Evolutionary conservation across 1,140 invertebrate species (phyloP).

Genomic region (Magallana angulata): DNA sequence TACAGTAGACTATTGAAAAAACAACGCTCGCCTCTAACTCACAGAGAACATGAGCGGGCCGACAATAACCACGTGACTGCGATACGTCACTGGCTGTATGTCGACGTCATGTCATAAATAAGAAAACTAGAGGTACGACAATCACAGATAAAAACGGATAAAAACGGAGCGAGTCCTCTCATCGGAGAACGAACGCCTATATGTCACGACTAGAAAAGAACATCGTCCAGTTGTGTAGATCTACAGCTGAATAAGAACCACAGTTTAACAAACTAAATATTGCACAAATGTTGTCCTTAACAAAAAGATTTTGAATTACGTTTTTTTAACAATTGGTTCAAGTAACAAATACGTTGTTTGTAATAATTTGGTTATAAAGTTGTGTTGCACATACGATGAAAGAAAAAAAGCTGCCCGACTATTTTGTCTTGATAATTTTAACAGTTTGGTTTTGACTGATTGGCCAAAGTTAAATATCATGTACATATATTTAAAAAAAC

Average conservation of each 20-base stretch:
- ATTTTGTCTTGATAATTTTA: not conserved
- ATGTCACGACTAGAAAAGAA: not conserved
- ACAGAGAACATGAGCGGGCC: not conserved
- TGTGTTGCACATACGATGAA: not conserved
- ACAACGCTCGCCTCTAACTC: not conserved
- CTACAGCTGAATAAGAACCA: not conserved
- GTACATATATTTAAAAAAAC: not conserved
- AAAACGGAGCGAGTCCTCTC: not conserved
- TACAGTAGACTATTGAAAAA: conserved; percentile 10
- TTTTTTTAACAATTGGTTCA: not conserved
- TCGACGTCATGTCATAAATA: not conserved
- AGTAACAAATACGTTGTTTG: not conserved
- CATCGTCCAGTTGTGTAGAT: not conserved
- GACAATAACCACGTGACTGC: not conserved
- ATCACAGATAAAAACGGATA: not conserved
- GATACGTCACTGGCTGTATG: not conserved
- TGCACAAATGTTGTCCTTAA: not conserved
- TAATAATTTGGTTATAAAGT: not conserved
- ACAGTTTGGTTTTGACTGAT: not conserved
- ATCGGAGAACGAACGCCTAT: not conserved
- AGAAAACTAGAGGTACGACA: conserved; percentile 1
- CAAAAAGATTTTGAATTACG: not conserved
- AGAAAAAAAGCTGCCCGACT: not conserved
- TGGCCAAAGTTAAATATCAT: no score
- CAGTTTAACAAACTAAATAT: not conserved